Evolutionary conservation across 2,888 invertebrate genomes (phyloP).

Genomic region (Lithophane leautieri): DNA sequence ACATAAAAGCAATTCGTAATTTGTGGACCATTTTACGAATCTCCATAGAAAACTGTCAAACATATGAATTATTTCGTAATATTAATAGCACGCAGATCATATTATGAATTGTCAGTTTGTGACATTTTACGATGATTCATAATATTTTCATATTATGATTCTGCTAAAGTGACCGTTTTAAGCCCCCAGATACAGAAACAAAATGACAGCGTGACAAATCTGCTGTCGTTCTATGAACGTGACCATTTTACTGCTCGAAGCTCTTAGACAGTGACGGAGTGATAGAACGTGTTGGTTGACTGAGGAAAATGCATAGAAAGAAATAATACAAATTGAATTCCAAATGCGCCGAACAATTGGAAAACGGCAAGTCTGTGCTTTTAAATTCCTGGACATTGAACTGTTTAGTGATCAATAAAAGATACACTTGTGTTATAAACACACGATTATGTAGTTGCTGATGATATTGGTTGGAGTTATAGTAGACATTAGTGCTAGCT

Average conservation of each 20-base stretch:
- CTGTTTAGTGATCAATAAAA: not conserved
- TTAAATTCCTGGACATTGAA: not conserved
- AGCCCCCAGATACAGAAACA: not conserved
- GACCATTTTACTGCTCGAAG: conserved; percentile 36
- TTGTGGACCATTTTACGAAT: no score
- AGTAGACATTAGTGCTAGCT: not conserved
- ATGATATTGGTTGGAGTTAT: no score
- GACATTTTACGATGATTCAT: no score
- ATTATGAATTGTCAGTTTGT: no score
- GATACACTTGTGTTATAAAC: not conserved
- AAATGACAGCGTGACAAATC: conserved; percentile 45
- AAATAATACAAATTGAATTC: conserved; percentile 17
- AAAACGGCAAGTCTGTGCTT: not conserved
- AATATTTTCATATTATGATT: no score
- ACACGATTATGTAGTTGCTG: not conserved
- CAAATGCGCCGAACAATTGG: not conserved
- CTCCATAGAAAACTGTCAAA: no score
- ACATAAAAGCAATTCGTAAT: no score
- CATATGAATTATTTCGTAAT: no score
- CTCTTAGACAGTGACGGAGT: conserved; percentile 28
- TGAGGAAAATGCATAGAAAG: not conserved
- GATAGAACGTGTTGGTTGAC: conserved; percentile 13
- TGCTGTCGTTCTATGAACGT: conserved; percentile 38
- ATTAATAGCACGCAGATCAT: no score
- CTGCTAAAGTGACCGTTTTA: no score